Base-by-base conservation (phyloP, 2,113 vertebrate genomes). In the Pterocles orientalis region DNA sequence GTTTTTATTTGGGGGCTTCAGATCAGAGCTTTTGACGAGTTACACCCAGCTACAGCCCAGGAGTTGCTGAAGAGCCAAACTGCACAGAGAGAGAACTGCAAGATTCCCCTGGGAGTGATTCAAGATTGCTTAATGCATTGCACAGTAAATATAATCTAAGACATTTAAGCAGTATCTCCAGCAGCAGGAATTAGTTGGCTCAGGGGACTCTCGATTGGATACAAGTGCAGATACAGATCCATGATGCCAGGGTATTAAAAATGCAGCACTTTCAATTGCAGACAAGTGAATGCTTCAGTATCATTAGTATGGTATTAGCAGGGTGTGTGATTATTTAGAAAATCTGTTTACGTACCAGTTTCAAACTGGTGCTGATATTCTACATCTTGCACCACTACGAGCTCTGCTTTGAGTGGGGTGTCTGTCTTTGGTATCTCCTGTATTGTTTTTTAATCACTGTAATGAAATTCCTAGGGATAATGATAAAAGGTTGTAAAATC, bases 141-240 rank as follows among this genome's bases (percentile, higher is more conserved):
- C 94, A 93, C 82, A 88, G 85, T 93, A 96, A 97, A 96, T 91
- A 93, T 29, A 73, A 91, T 78, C 93, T 58, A 90, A 87, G 71
- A 85, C 93, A 93, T 80, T 96, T 95, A 94, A 92, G 83, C 62
- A 85, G 62, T 70, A 83, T 92, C 92, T 92, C 51, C 80, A 93
- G 76, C 58, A 95, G 66, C 68, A 95, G 51, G 75, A 90, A 95
- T 93, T 90, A 94, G 71, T 92, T 81, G 76, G 85, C 93, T 92
- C 94, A 78, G 51, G 95, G 92, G 85, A 96, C 69, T 77, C 56
- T 41, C 2, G 19, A 86, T 14, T 80, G 75, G 85, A 86, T 86
- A 68, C 29, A 79, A 94, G 61, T 18, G 24, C 57, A 89, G 77
- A 69, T 31, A 84, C 43, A 94, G 73, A 88, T 36, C 64, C 33